Evolutionary conservation across 2,113 vertebrate genomes (phyloP).

Genomic region (Paramisgurnus dabryanus): DNA sequence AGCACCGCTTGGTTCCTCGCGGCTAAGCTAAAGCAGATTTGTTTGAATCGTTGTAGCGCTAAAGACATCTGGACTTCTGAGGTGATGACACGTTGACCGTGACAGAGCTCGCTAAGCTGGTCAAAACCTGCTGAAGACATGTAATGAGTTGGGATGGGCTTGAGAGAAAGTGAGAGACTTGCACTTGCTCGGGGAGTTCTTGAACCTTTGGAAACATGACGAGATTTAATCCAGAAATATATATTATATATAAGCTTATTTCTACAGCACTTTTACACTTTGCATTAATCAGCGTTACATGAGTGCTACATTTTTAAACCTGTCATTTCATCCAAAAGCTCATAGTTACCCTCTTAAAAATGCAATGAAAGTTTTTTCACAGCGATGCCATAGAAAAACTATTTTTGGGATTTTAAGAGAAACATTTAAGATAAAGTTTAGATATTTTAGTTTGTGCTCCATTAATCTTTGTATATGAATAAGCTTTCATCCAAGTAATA

Average conservation of each 20-base stretch:
- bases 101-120: slow-evolving; percentile 32
- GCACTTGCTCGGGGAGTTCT: slow-evolving; percentile 42
- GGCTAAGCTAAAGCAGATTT: slow-evolving; percentile 14
- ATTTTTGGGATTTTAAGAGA: background rate
- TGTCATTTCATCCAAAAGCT: too few relatives aligned
- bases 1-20: slow-evolving; percentile 31
- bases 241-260: too few relatives aligned
- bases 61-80: slow-evolving; percentile 26
- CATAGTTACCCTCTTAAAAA: too few relatives aligned
- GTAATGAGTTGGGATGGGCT: slow-evolving; percentile 32
- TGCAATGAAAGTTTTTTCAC: too few relatives aligned
- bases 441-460: too few relatives aligned
- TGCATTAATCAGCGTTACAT: too few relatives aligned
- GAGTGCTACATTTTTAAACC: too few relatives aligned
- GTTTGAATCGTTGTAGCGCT: background rate
- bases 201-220: slow-evolving; percentile 41
- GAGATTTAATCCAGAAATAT: background rate
- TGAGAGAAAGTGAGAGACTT: slow-evolving; percentile 35
- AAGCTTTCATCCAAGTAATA: background rate
- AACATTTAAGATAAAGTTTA: too few relatives aligned
- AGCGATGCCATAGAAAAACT: too few relatives aligned
- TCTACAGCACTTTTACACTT: too few relatives aligned
- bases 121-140: slow-evolving; percentile 1
- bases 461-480: background rate
- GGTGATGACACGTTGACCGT: slow-evolving; percentile 30